Evolutionary conservation across 1,140 invertebrate genomes (phyloP).

Genomic region (Achatina immaculata): DNA sequence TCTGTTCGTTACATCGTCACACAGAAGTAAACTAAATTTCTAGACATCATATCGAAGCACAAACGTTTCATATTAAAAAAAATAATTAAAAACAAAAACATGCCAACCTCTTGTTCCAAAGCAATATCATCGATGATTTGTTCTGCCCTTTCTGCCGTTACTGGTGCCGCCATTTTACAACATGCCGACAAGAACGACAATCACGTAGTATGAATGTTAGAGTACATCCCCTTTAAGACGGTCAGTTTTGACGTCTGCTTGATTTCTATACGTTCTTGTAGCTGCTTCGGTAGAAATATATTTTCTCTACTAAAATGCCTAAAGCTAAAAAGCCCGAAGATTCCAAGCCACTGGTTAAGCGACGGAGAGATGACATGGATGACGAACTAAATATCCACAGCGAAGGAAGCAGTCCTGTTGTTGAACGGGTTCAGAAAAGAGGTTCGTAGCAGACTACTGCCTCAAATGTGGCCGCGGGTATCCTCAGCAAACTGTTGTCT

Average conservation of each 20-base stretch:
- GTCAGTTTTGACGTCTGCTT: not conserved
- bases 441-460: not conserved
- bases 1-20: too few species aligned
- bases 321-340: not conserved
- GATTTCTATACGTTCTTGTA: not conserved
- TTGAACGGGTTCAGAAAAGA: not conserved
- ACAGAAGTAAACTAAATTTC: too few species aligned
- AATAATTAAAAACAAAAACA: too few species aligned
- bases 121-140: constrained; percentile 57
- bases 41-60: too few species aligned
- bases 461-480: not conserved
- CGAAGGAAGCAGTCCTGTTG: constrained; percentile 10
- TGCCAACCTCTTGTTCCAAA: constrained; percentile 56
- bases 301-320: not conserved
- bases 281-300: not conserved
- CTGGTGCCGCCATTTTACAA: constrained; percentile 58
- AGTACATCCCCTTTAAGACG: not conserved
- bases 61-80: too few species aligned
- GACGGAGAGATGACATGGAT: not conserved
- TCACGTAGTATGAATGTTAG: not conserved
- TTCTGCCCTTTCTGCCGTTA: constrained; percentile 53
- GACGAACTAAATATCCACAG: constrained; percentile 4
- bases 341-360: not conserved
- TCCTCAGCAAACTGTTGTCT: too few species aligned
- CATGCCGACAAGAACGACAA: constrained; percentile 38